Conservation (phyloP, 2,888 invertebrate species). For the Trachelus troglodyta region DNA sequence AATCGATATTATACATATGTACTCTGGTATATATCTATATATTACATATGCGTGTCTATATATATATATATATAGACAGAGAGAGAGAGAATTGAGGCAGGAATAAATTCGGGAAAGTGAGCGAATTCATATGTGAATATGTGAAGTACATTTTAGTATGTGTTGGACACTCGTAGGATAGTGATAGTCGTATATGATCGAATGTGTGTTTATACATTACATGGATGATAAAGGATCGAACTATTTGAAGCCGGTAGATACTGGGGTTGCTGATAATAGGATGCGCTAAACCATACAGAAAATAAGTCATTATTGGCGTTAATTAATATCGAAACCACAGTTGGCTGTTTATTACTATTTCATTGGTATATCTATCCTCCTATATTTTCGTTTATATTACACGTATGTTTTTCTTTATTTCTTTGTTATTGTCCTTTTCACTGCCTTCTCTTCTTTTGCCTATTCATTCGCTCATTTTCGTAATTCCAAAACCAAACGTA, state of each 20-base stretch:
- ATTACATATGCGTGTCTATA: neutral
- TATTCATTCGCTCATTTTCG: neutral
- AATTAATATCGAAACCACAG: conserved; percentile 48
- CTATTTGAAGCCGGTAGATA: conserved; percentile 3
- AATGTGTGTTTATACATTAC: neutral
- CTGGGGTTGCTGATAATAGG: conserved; percentile 17
- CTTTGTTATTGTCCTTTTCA: neutral
- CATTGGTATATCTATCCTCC: conserved; percentile 27
- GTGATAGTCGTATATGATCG: neutral
- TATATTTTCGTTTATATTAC: neutral
- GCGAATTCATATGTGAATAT: neutral
- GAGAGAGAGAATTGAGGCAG: neutral
- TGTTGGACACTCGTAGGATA: neutral
- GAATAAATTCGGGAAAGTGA: neutral
- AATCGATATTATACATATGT: neutral
- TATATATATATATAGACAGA: too few relatives aligned
- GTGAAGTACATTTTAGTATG: neutral
- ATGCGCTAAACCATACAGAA: conserved; percentile 40
- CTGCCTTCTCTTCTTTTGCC: neutral
- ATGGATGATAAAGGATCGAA: neutral
- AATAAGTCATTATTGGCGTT: conserved; percentile 52
- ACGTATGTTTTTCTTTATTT: neutral
- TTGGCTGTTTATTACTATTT: conserved; percentile 37
- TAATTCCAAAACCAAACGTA: neutral
- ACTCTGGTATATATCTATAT: neutral